These are phyloP conservation scores for Archips xylosteana DNA, from an alignment of 2,888 invertebrate genomes.

Conservation along the genomic window DNA sequence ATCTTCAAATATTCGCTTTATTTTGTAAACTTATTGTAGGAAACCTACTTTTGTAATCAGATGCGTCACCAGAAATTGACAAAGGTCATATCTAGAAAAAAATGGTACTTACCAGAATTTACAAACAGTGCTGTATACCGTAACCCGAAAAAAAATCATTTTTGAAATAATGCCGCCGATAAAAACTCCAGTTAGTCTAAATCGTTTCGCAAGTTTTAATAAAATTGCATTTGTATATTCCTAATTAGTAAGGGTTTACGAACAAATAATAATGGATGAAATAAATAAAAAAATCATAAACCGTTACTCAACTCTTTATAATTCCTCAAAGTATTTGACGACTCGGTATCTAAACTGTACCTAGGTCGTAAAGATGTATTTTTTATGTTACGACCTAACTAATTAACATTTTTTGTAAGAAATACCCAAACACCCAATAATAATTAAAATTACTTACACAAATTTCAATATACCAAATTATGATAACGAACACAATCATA, in stretches of 20 bases:
- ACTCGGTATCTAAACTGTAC: background rate
- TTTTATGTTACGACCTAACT: background rate
- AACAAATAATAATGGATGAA: background rate
- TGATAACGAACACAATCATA: too few species aligned
- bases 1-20: constrained; percentile 33
- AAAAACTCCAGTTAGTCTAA: constrained; percentile 7
- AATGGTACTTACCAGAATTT: too few species aligned
- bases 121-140: background rate
- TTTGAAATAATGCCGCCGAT: background rate
- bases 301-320: background rate
- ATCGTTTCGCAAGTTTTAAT: constrained; percentile 7
- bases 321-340: background rate
- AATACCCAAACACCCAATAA: background rate
- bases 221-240: constrained; percentile 5
- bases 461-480: too few species aligned
- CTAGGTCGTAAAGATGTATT: background rate
- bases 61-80: background rate
- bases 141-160: too few species aligned
- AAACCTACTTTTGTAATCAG: background rate
- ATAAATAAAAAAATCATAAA: background rate
- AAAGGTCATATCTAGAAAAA: too few species aligned
- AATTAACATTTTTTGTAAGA: background rate
- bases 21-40: constrained; percentile 22
- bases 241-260: background rate
- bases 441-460: background rate